Evolutionary conservation across 2,888 invertebrate species (phyloP), one percentile per base, ranked within the genome.

Genomic region (Eupeodes latifasciatus): DNA sequence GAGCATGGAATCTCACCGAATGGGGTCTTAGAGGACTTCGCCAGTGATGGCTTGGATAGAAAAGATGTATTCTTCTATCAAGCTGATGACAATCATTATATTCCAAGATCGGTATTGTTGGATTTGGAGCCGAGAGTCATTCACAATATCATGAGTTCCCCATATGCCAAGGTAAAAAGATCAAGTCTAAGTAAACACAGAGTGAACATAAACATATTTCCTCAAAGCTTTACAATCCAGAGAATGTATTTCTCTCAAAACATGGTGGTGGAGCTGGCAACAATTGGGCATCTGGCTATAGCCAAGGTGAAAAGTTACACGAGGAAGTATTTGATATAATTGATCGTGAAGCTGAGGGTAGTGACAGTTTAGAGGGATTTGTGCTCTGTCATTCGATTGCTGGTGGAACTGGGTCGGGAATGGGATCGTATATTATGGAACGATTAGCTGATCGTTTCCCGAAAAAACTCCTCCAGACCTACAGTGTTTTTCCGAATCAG

Each of bases 11-110:
- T 99, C 91, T 99, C 97, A 91, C 98, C 98, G 1, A 98, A 98
- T 93, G 99, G 99, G n/a, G 98, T 98, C 84, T 94, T 99, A 82
- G 98, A 99, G 93, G 97, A 98, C 90, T 93, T 92, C 59, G 99
- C 98, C 0, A 97, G 97, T 1, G 98, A 99, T 92, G 98, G 98
- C 12, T 96, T 97, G 4, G 99, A 99, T 93, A 95, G 99, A 77
- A 99, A 99, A 94, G 99, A 99, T 95, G 99, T 99, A 5, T 99
- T 99, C 94, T 99, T 99, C 92, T 99, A 99, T 93, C 99, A 99
- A 95, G 99, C 99, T 0, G 99, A 99, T 94, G 99, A 99, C 94
- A 98, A 99, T 91, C 99, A 99, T 93, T 99, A 99, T 94, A 99
- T 99, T 91, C 99, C 99, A 0, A 95, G 99, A 90, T 98, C 99